Percentiles rank a stretch among this genome's conserved stretches.
Conservation (phyloP, 1,140 invertebrate genomes). For the Aphis craccivora region DNA sequence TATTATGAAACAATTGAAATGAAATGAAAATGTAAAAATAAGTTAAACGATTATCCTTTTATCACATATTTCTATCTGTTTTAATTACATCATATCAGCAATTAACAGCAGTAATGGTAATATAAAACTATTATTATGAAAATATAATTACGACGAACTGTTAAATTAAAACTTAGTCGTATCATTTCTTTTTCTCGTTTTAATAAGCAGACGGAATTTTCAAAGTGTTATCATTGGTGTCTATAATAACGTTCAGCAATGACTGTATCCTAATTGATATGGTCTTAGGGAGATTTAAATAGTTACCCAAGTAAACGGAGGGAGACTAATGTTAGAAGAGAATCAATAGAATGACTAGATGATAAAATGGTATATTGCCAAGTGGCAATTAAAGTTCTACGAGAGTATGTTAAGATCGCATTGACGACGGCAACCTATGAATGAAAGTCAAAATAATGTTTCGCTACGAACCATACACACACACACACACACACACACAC, state of each 20-base stretch:
- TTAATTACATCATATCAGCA: background rate
- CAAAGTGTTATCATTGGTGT: background rate
- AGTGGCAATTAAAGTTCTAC: background rate
- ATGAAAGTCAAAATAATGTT: background rate
- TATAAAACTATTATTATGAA: background rate
- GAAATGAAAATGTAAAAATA: background rate
- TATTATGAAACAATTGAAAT: background rate
- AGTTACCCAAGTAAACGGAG: background rate
- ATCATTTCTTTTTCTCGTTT: too few relatives aligned
- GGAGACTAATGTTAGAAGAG: background rate
- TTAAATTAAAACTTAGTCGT: background rate
- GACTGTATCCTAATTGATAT: slow-evolving; percentile 27
- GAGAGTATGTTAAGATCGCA: background rate
- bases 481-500: background rate
- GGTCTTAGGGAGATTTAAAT: background rate
- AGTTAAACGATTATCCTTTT: background rate
- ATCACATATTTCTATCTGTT: background rate
- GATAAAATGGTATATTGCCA: background rate
- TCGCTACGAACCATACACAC: too few relatives aligned
- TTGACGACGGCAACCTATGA: background rate
- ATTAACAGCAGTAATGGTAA: background rate
- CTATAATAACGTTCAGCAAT: background rate
- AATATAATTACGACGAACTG: too few relatives aligned
- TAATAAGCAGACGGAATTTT: background rate
- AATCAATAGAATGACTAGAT: background rate